Percentiles rank a stretch among this genome's conserved stretches.
These are phyloP conservation scores for Pristionchus arcanus DNA, from an alignment of 2,888 invertebrate species.

Conservation along the genomic window DNA sequence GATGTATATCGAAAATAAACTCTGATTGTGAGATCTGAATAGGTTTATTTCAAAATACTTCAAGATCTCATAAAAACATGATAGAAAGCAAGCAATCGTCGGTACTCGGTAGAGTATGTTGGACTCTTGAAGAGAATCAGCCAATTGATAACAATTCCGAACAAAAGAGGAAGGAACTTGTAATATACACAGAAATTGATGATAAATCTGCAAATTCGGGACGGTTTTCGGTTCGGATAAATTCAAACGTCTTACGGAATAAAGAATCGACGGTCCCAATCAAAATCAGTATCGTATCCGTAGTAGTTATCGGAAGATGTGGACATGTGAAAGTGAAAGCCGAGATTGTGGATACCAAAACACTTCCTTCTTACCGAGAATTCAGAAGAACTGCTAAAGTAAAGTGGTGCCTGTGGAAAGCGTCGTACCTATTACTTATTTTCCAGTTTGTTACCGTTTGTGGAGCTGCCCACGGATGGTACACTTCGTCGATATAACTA, in stretches of 20 bases:
- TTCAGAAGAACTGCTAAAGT: too few species aligned
- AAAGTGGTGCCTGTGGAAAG: too few species aligned
- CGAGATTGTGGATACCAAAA: too few species aligned
- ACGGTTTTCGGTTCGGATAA: background rate
- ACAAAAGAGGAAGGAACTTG: conserved; percentile 10
- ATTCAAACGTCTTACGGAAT: background rate
- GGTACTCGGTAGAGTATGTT: background rate
- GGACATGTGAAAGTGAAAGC: background rate
- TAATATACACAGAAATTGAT: background rate
- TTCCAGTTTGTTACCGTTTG: too few species aligned
- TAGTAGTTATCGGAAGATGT: background rate
- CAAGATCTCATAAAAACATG: too few species aligned
- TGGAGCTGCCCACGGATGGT: too few species aligned
- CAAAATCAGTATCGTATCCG: background rate
- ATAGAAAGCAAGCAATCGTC: background rate
- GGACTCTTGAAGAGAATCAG: conserved; percentile 22
- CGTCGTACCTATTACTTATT: too few species aligned
- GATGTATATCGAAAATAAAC: background rate
- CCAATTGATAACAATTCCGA: background rate
- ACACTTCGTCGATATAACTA: too few species aligned
- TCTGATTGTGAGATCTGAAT: background rate
- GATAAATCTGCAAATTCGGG: background rate
- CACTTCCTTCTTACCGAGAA: too few species aligned
- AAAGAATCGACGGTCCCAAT: too few species aligned
- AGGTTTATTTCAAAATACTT: too few species aligned